Evolutionary conservation across 2,888 invertebrate genomes (phyloP), one percentile per base, ranked within the genome.

Genomic region (Macrosiphum euphorbiae): DNA sequence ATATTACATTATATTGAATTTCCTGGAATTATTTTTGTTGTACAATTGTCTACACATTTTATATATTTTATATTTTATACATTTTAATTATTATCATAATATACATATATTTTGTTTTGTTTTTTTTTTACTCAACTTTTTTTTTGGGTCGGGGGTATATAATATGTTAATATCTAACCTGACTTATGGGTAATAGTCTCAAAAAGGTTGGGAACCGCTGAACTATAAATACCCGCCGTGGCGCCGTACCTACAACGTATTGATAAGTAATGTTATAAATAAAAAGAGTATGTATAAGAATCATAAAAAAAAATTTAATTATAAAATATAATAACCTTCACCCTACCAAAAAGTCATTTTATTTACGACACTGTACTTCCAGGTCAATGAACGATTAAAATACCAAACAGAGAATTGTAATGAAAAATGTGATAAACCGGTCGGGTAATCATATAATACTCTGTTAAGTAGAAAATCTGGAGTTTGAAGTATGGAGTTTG

Each of bases 361-460:
- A 78, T 78, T 35, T 78, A 78, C 35, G 20, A 28, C 35, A 35
- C 26, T 4, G 1, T 89, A 8, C n/a, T 67, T 67, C 11, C 35
- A 78, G 90, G 90, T 90, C 78, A 78, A 90, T 61, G 90, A 16
- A 90, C 78, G 78, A 90, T 78, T 78, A 90, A 90, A 90, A 90
- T 90, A 50, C 50, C 90, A 35, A 67, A 89, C 41, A 58, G 55
- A 78, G 35, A 78, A 35, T 78, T 35, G 35, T 78, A 78, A 52
- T 88, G 44, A 41, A 24, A 20, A 41, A n/a, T 58, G 10, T 28
- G 61, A 67, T n/a, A 47, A 90, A 90, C 90, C 90, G 90, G 90
- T 90, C 28, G n/a, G 24, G 8, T 90, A 61, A 61, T 90, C 35
- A 78, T 35, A 78, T 35, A 78, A 78, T 35, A 78, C 8, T 35